Base-by-base conservation (phyloP, 1,140 invertebrate species). In the Drosophila repleta region DNA sequence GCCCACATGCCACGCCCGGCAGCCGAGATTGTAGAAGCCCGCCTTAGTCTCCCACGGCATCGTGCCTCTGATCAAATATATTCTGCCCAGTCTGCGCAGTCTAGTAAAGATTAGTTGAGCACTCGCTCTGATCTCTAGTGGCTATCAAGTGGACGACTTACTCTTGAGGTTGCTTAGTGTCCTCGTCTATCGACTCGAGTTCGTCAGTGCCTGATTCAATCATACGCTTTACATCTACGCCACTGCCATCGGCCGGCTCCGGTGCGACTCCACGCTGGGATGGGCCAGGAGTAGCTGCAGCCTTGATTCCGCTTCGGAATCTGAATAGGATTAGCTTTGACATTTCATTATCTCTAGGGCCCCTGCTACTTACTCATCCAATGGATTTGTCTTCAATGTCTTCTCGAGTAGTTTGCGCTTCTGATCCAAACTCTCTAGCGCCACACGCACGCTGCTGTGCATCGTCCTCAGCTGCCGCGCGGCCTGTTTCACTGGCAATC, bases 361-460 rank as follows among this genome's bases (percentile, higher is more conserved):
- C 24, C 6, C 26, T 7, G 26, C 39, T 18, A 67, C 60, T 18
- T 93, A 97, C 96, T 95, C 95, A 91, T 99, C 98, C 61, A 94
- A 93, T 1, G 97, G 96, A 93, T 96, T 99, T 77, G 94, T 93
- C 53, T 94, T 92, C 7, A 93, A 35, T 35, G 1, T 35, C 10
- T 11, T 35, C 32, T 93, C 6, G 99, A 93, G 18, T 94, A 8
- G 98, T 96, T 1, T 99, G 92, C 24, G 96, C 32, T 35, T 35
- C 32, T 10, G 26, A 29, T 7, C 7, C 8, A 7, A 29, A 29
- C 26, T 29, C 26, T 8, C 8, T 7, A 7, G 8, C 26, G 26
- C 7, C 26, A 29, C 1, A 7, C 7, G 7, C 7, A 7, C 26
- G 26, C 8, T 5, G 26, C 26, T 29, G 26, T 29, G 26, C 26